Evolutionary conservation across 1,140 invertebrate genomes (phyloP), one percentile per base, ranked within the genome.

Genomic region (Sarcophaga peregrina): DNA sequence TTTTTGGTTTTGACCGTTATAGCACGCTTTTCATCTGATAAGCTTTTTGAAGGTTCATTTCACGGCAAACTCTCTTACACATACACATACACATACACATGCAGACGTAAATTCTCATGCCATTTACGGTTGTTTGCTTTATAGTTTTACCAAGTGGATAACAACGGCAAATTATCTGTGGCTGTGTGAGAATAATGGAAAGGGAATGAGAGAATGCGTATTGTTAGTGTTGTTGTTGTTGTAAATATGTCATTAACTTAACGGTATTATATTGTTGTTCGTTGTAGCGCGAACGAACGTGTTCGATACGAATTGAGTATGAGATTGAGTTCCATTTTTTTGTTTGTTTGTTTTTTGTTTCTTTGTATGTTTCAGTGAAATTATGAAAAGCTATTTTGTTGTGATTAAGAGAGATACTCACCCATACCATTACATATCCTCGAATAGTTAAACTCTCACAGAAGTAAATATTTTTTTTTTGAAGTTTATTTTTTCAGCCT

Each of bases 21-120:
- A 68, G 62, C 20, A 68, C 62, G 62, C 62, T 68, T 68, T 68
- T 68, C 62, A 68, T 68, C 62, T 68, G 62, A 68, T 68, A 68
- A 68, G 62, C 62, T 68, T 68, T 68, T 68, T 68, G 62, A 68
- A 68, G 62, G 62, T 68, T 68, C 62, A 68, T 68, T 68, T 68
- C 62, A 68, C 62, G 62, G 62, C 62, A 68, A 20, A 68, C n/a
- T 9, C 17, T 20, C 62, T 68, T 10, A 68, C 20, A 9, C n/a
- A 68, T 20, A 25, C 62, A 68, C 50, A 52, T 5, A 10, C 50
- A 1, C 5, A 9, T 13, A 52, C 50, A 52, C 50, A 52, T 20
- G 20, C 62, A 68, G 4, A 52, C 50, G 1, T 13, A 52, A 9
- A 9, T 13, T 10, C 50, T 10, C 50, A 52, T 20, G 20, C 62